Percentiles rank a stretch among this genome's conserved stretches.
These are phyloP conservation scores for Drosophila infuscata DNA, from an alignment of 2,888 invertebrate genomes.

Conservation along the genomic window DNA sequence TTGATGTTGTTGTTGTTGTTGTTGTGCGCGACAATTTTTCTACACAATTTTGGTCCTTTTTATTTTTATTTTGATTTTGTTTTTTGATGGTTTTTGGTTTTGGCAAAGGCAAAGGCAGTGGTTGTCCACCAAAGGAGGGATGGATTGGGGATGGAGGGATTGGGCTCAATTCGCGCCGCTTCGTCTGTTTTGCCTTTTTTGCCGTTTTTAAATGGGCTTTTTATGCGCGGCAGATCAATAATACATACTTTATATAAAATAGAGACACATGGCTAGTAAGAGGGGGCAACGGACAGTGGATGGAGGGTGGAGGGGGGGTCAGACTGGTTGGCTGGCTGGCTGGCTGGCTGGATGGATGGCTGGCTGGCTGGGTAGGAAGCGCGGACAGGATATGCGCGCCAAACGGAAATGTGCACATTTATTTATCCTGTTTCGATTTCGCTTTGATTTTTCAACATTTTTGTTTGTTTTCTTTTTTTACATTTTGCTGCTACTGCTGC, in stretches of 20 bases:
- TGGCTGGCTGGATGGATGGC: neutral
- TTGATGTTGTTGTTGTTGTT: slow-evolving; percentile 28
- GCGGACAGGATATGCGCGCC: slow-evolving; percentile 78
- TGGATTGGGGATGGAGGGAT: neutral
- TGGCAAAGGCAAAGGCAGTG: neutral
- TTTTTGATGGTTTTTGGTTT: neutral
- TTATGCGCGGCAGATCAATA: slow-evolving; percentile 82
- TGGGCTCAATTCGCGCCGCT: slow-evolving; percentile 59
- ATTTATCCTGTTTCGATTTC: slow-evolving; percentile 81
- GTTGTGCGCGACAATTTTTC: slow-evolving; percentile 69
- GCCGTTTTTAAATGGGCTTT: slow-evolving; percentile 79
- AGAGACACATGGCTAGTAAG: slow-evolving; percentile 33
- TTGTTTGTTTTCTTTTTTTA: slow-evolving; percentile 23
- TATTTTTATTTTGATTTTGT: slow-evolving; percentile 19
- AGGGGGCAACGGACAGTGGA: neutral
- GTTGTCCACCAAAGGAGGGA: neutral
- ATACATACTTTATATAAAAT: slow-evolving; percentile 73
- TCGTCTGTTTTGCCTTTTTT: slow-evolving; percentile 54
- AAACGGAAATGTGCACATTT: slow-evolving; percentile 82
- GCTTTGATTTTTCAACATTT: slow-evolving; percentile 73
- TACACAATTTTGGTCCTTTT: slow-evolving; percentile 66
- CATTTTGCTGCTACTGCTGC: slow-evolving; percentile 23
- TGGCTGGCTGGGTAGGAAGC: slow-evolving; percentile 60
- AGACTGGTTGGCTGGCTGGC: neutral
- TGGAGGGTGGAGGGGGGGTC: neutral